These are phyloP conservation scores for Pantherophis alleghaniensis DNA, from an alignment of 2,797 vertebrate genomes.

Conservation along the genomic window DNA sequence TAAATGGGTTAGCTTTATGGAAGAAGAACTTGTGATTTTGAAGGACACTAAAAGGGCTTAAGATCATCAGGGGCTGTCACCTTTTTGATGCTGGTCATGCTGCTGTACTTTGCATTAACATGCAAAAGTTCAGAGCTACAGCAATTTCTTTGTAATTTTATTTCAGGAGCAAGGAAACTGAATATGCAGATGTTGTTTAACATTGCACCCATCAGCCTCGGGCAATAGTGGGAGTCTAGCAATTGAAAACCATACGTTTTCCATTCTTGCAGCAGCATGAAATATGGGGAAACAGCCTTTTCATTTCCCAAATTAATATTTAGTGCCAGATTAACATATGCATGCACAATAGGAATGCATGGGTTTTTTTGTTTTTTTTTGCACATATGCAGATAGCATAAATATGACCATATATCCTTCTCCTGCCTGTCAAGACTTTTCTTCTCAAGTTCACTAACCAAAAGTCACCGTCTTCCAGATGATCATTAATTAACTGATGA, in stretches of 20 bases:
- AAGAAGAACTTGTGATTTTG: background rate
- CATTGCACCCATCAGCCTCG: background rate
- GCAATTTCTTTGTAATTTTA: background rate
- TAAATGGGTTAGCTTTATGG: background rate
- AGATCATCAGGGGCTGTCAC: background rate
- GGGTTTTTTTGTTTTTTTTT: background rate
- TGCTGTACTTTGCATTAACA: background rate
- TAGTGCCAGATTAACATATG: background rate
- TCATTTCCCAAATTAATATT: background rate
- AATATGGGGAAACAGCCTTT: background rate
- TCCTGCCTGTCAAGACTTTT: background rate
- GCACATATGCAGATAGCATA: background rate
- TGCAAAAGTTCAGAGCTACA: background rate
- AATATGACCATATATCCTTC: background rate
- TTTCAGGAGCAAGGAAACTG: background rate
- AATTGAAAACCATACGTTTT: background rate
- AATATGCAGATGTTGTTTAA: background rate
- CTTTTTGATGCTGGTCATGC: background rate
- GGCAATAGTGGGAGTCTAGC: background rate
- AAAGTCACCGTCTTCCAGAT: background rate
- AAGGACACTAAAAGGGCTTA: background rate
- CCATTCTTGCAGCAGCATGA: background rate
- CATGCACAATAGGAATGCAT: background rate
- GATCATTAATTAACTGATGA: background rate
- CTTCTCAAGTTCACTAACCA: background rate